Conservation (phyloP, 92 coral and sea anemone species). For the Diadumene lineata region DNA sequence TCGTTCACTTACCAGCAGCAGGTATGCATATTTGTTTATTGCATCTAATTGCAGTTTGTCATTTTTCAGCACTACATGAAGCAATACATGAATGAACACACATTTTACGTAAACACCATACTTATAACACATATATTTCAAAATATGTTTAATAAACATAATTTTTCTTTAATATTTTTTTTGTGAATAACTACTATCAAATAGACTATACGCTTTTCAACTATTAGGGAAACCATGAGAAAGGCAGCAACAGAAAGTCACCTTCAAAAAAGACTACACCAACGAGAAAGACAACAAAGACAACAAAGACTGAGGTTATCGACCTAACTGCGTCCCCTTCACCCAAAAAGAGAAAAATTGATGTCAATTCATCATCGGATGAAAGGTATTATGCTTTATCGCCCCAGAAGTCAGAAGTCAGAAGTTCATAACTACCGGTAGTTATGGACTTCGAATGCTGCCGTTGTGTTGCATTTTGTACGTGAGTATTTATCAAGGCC, state of each 20-base stretch:
- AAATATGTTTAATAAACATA: neutral
- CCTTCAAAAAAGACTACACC: neutral
- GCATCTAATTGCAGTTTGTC: too few relatives aligned
- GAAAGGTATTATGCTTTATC: slow-evolving; percentile 1
- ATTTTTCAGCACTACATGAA: too few relatives aligned
- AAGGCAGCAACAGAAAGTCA: neutral
- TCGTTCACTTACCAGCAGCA: neutral
- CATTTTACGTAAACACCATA: neutral
- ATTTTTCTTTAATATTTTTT: too few relatives aligned
- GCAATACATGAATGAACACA: too few relatives aligned
- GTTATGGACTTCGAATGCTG: too few relatives aligned
- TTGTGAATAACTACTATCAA: neutral
- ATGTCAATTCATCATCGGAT: neutral
- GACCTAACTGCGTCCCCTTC: slow-evolving; percentile 27
- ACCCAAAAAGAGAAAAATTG: slow-evolving; percentile 12
- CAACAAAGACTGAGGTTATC: slow-evolving; percentile 4
- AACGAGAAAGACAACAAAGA: neutral
- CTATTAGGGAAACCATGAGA: neutral
- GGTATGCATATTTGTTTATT: slow-evolving; percentile 5
- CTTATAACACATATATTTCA: neutral
- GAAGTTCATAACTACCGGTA: too few relatives aligned
- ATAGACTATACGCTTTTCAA: neutral
- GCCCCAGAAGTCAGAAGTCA: too few relatives aligned
- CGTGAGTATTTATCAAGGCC: too few relatives aligned
- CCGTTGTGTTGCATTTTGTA: too few relatives aligned